Percentiles rank a stretch among this genome's conserved stretches.
Evolutionary conservation across 2,797 vertebrate genomes (phyloP).

Genomic region (Hybognathus amarus): DNA sequence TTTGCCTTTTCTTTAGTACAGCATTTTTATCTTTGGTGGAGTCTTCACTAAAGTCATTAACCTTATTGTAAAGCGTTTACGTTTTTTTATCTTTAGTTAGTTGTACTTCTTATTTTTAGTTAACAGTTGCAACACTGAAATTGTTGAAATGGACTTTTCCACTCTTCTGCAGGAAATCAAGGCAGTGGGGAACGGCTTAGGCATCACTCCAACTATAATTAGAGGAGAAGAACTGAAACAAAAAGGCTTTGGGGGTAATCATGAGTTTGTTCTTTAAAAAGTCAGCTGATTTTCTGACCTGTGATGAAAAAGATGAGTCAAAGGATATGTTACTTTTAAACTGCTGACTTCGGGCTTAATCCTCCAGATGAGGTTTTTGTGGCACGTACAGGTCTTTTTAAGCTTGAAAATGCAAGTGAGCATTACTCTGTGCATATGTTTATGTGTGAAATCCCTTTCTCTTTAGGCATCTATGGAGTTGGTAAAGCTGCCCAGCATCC

Average conservation of each 20-base stretch:
- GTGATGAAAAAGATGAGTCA: not conserved
- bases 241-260: constrained; percentile 94
- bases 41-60: no score
- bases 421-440: not conserved
- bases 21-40: no score
- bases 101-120: not conserved
- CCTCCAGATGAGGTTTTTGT: not conserved
- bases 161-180: constrained; percentile 87
- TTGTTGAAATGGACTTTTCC: not conserved
- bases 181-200: constrained; percentile 87
- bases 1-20: no score
- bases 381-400: not conserved
- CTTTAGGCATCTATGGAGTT: constrained; percentile 94
- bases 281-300: not conserved
- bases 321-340: not conserved
- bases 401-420: not conserved
- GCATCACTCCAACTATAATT: constrained; percentile 90
- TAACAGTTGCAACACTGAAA: not conserved
- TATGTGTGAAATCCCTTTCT: not conserved
- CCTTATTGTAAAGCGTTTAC: not conserved
- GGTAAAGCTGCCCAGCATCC: constrained; percentile 93
- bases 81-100: not conserved
- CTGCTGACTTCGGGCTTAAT: not conserved
- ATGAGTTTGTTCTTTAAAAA: constrained; percentile 6
- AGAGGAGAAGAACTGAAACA: constrained; percentile 91